Base-by-base conservation (phyloP, 2,888 invertebrate species). In the Melolontha melolontha region DNA sequence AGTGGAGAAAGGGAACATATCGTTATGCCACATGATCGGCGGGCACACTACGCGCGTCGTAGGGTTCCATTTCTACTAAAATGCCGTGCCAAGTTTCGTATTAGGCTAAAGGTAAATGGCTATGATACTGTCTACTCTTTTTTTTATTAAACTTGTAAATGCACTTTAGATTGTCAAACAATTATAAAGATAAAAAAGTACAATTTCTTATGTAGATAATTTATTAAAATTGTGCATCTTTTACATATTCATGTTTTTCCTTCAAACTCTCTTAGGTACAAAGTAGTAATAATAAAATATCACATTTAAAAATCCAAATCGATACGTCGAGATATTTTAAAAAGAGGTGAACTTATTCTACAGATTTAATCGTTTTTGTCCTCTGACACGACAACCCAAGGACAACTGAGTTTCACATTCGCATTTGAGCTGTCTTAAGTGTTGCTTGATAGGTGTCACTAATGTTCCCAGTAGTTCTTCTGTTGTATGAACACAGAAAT, bases 381-480 rank as follows among this genome's bases (percentile, higher is more conserved):
- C 81, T 69, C 81, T 72, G 12, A 82, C 77, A 68, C 85, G 80
- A 75, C 82, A 84, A 40, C 84, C 86, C 55, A 84, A 75, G 66
- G 83, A 79, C 11, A 87, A 77, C 75, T 87, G 87, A 67, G 83
- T 84, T 71, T 87, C 87, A 8, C 86, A 85, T 42, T 84, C 86
- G 64, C 82, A 81, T 74, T 86, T 85, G 29, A 89, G 70, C 67
- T 86, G 85, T 2, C 80, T 75, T 14, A 90, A 76, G 70, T 85
- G 84, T 40, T 82, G 81, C 74, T 86, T 84, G 22, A 88, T 78
- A 0, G 90, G 89, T 2, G 81, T 77, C 5, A 90, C 75, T 74
- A 86, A 85, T 1, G 89, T 88, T 1, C 86, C 87, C 2, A 89
- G 72, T 85, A 90, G 87, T 75, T 91, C 91, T 11, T 88, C 87